Evolutionary conservation across 2,113 vertebrate species (phyloP), one percentile per base, ranked within the genome.

Genomic region (Campylomormyrus numenius): DNA sequence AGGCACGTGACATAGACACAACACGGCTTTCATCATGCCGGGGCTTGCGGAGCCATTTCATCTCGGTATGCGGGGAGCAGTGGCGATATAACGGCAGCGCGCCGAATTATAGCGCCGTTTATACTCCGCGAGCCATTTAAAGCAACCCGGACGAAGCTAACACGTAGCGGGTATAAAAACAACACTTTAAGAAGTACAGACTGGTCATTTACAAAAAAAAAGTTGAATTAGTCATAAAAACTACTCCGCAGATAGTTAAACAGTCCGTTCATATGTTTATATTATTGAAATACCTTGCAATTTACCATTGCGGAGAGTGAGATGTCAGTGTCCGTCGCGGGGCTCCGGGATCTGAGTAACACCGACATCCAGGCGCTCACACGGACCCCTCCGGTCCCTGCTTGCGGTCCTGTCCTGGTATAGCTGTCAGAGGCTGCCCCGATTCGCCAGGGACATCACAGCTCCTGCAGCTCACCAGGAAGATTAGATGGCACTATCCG

Each of bases 1-100:
- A 31, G 89, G 56, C 83, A 90, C 46, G 89, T 90, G 89, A 86
- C 53, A 39, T 11, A 90, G 89, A 90, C 89, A 86, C 53, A 90
- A 87, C 89, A 90, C 48, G 19, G 83, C 45, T 31, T 66, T 66
- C 84, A 66, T 70, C 89, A 17, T 70, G 89, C 27, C 27, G 9
- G 58, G 83, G 83, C 83, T 90, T 49, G 89, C 46, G 56, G 21
- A 49, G 50, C 56, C n/a, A 31, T 83, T 39, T 31, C 53, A 56
- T 70, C 50, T 48, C 19, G 56, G 89, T 48, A 89, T 89, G 89
- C 50, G 85, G 39, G 15, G 42, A 27, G 3, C 52, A 58, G 35
- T 52, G 7, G 42, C 11, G 10, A 83, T 5, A 83, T 83, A 42
- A 19, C 8, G 62, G 62, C 62, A 70, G 62, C 10, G 10, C 10